These are phyloP conservation scores for Podotricha telesiphe DNA, from an alignment of 2,888 invertebrate species.

Conservation along the genomic window DNA sequence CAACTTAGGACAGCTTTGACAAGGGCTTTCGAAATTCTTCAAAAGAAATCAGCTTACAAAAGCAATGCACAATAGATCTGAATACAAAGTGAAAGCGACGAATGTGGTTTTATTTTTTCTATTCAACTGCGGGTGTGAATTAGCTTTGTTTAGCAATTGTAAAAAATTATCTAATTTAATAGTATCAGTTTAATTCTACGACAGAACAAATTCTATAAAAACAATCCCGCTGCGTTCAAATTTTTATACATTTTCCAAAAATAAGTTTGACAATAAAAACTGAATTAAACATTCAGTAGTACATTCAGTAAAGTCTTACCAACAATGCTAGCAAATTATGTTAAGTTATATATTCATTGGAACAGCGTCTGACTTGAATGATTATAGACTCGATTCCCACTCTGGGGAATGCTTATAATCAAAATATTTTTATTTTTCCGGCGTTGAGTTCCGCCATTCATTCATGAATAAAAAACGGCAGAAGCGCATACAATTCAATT, in stretches of 20 bases:
- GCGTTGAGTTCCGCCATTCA: not conserved
- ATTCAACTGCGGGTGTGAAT: constrained; percentile 11
- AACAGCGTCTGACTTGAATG: no score
- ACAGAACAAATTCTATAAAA: not conserved
- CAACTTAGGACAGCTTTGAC: constrained; percentile 10
- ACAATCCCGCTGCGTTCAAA: no score
- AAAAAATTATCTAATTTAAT: not conserved
- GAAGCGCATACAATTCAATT: constrained; percentile 13
- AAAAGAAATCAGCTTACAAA: constrained; percentile 17
- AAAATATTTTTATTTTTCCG: no score
- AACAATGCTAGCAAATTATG: no score
- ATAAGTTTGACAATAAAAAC: no score
- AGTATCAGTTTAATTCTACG: not conserved
- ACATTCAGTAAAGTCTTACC: no score
- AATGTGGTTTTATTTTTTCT: constrained; percentile 22
- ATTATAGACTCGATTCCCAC: no score
- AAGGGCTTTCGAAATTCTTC: constrained; percentile 25
- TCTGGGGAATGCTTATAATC: no score
- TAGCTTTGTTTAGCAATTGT: constrained; percentile 4
- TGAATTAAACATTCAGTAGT: no score
- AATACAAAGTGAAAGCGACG: constrained; percentile 23
- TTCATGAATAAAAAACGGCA: not conserved
- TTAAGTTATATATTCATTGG: no score
- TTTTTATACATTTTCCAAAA: no score
- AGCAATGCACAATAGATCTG: constrained; percentile 27